phyloP scores from a whole-genome alignment of 2,888 invertebrate species.

The Rhingia campestris region DNA sequence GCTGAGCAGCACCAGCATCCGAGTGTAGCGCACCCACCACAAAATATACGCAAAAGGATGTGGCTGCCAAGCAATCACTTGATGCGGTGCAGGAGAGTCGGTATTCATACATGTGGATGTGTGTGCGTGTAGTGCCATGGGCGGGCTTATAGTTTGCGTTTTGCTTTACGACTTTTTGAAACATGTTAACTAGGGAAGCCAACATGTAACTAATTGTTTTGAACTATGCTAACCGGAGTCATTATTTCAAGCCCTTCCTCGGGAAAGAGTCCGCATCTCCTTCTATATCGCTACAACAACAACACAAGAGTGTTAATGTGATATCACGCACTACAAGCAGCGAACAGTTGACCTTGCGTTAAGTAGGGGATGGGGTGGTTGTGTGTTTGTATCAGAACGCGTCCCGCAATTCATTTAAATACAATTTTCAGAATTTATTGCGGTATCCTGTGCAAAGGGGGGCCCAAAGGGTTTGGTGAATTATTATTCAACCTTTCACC shows the following conservation, averaged over 20 bases:
- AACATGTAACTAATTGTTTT: conserved; percentile 69
- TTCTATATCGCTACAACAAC: background rate
- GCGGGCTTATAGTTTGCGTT: conserved; percentile 47
- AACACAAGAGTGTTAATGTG: conserved; percentile 21
- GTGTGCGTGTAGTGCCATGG: background rate
- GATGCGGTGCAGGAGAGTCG: conserved; percentile 10
- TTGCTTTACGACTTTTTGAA: conserved; percentile 69
- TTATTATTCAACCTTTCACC: conserved; percentile 60
- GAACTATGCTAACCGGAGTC: conserved; percentile 71
- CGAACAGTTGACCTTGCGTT: conserved; percentile 43
- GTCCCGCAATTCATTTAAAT: conserved; percentile 61
- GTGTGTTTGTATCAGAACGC: conserved; percentile 8
- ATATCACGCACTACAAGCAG: conserved; percentile 33
- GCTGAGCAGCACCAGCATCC: background rate
- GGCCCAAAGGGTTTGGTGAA: conserved; percentile 57
- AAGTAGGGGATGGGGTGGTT: background rate
- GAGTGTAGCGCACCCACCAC: conserved; percentile 7
- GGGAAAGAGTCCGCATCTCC: background rate
- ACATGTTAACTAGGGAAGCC: conserved; percentile 61
- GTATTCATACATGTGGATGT: background rate
- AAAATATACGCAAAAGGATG: conserved; percentile 43
- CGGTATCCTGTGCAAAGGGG: conserved; percentile 31
- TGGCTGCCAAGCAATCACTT: conserved; percentile 44
- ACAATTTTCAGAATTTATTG: conserved; percentile 70
- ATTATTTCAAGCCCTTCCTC: conserved; percentile 55